These are phyloP conservation scores for Thunnus maccoyii DNA, from an alignment of 2,113 vertebrate genomes.

Conservation along the genomic window DNA sequence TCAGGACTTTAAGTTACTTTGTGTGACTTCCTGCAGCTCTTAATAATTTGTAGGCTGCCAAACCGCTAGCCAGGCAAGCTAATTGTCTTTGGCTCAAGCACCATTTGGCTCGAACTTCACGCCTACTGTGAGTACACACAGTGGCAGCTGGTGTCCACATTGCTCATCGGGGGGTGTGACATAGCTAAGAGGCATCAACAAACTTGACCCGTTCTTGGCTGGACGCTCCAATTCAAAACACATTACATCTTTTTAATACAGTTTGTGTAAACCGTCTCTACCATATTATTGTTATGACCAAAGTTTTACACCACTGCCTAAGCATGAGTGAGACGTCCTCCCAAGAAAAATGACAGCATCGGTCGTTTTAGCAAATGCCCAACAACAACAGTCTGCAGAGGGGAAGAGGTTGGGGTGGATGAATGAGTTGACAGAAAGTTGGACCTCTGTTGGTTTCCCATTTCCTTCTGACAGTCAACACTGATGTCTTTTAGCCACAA, in stretches of 20 bases:
- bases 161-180: slow-evolving; percentile 55
- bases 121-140: slow-evolving; percentile 60
- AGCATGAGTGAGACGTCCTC: too few relatives aligned
- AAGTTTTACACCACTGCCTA: slow-evolving; percentile 16
- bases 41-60: slow-evolving; percentile 47
- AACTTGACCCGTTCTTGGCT: slow-evolving; percentile 59
- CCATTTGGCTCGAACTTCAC: slow-evolving; percentile 58
- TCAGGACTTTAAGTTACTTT: slow-evolving; percentile 48
- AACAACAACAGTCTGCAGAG: background rate
- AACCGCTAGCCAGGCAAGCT: slow-evolving; percentile 54
- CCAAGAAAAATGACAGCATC: slow-evolving; percentile 11
- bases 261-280: background rate
- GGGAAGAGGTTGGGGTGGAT: background rate
- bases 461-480: background rate
- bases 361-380: background rate
- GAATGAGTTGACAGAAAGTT: background rate
- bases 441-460: background rate
- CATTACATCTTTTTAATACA: slow-evolving; percentile 18
- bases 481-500: background rate
- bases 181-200: slow-evolving; percentile 62
- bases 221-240: slow-evolving; percentile 38
- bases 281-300: slow-evolving; percentile 14
- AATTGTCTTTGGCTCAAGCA: slow-evolving; percentile 69
- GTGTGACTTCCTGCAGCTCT: slow-evolving; percentile 51
- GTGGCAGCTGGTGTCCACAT: slow-evolving; percentile 68